Conservation (phyloP, 2,888 invertebrate genomes). For the Drosophila engyochracea region DNA sequence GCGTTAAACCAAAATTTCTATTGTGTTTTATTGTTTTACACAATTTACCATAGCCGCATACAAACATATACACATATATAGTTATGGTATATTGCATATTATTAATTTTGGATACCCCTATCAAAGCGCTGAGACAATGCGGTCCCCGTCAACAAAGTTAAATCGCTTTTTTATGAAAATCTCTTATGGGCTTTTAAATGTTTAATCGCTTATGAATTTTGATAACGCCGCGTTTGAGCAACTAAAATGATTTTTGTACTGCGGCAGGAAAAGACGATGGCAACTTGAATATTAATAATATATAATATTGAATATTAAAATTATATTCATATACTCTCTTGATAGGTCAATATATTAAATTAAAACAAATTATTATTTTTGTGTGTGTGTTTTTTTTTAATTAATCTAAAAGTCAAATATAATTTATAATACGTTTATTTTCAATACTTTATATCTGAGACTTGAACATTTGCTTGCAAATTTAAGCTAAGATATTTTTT, state of each 20-base stretch:
- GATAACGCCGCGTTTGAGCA: slow-evolving; percentile 58
- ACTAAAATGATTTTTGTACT: slow-evolving; percentile 35
- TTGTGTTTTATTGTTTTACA: slow-evolving; percentile 60
- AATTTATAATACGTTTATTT: neutral
- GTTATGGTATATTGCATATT: slow-evolving; percentile 45
- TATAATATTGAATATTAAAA: neutral
- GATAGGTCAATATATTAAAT: slow-evolving; percentile 2
- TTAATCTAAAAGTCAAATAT: neutral
- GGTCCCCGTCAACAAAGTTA: slow-evolving; percentile 57
- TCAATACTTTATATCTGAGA: neutral
- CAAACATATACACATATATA: neutral
- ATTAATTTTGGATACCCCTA: slow-evolving; percentile 43
- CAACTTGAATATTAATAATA: neutral
- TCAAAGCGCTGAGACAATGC: slow-evolving; percentile 22
- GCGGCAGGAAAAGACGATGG: neutral
- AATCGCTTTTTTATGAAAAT: slow-evolving; percentile 82
- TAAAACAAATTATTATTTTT: neutral
- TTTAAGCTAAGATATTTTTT: neutral
- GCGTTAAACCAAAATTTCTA: slow-evolving; percentile 67
- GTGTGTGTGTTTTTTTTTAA: neutral
- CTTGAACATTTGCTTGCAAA: neutral
- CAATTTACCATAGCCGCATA: slow-evolving; percentile 27
- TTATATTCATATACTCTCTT: slow-evolving; percentile 15
- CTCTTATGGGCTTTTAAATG: slow-evolving; percentile 80
- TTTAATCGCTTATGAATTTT: slow-evolving; percentile 81